Evolutionary conservation across 2,888 invertebrate species (phyloP).

Genomic region (Orchestes rusci): DNA sequence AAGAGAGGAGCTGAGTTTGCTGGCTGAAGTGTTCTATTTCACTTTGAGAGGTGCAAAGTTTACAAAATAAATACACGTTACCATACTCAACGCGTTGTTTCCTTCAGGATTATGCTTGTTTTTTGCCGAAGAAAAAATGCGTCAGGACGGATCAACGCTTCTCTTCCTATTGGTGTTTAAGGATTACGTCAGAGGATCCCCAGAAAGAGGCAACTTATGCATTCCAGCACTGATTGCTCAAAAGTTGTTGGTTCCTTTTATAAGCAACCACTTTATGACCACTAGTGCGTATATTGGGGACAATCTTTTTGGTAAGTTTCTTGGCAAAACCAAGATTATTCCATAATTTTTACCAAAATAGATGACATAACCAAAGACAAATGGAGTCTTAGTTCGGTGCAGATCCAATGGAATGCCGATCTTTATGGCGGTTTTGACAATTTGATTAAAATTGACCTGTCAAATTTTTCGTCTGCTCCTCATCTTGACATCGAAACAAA

Average conservation of each 20-base stretch:
- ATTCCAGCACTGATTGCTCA: slow-evolving; percentile 44
- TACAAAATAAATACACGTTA: too few relatives aligned
- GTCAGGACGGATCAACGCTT: slow-evolving; percentile 46
- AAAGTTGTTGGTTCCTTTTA: slow-evolving; percentile 46
- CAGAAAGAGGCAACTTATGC: slow-evolving; percentile 41
- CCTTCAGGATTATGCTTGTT: slow-evolving; percentile 48
- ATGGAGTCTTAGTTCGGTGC: slow-evolving; percentile 39
- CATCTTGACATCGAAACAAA: slow-evolving; percentile 28
- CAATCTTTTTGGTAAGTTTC: slow-evolving; percentile 31
- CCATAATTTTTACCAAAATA: too few relatives aligned
- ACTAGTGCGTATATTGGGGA: slow-evolving; percentile 42
- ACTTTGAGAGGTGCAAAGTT: slow-evolving; percentile 46
- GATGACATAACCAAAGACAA: slow-evolving; percentile 33
- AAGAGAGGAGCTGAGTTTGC: slow-evolving; percentile 50
- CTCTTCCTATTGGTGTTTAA: slow-evolving; percentile 48
- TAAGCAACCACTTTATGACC: slow-evolving; percentile 43
- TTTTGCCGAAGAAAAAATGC: slow-evolving; percentile 48
- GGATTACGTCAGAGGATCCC: slow-evolving; percentile 42
- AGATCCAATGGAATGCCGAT: slow-evolving; percentile 44
- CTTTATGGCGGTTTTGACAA: slow-evolving; percentile 41
- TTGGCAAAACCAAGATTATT: too few relatives aligned
- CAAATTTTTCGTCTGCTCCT: slow-evolving; percentile 23
- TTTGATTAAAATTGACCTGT: slow-evolving; percentile 35
- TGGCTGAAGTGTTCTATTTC: slow-evolving; percentile 43
- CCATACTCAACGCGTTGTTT: slow-evolving; percentile 45